Percentiles rank a stretch among this genome's conserved stretches.
phyloP scores from a whole-genome alignment of 2,888 invertebrate genomes.

The Brenthis hecate region DNA sequence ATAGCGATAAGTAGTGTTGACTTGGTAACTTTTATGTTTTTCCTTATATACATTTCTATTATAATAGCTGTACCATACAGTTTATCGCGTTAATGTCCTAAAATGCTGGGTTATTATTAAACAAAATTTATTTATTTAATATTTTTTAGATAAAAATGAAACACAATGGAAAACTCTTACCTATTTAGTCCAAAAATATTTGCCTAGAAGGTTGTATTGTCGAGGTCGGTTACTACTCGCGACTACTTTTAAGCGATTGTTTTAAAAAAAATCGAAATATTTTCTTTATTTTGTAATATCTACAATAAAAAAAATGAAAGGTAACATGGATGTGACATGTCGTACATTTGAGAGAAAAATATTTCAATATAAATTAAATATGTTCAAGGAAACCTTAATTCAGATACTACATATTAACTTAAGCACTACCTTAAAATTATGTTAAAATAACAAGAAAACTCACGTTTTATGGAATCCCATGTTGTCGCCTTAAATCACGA shows the following conservation, averaged over 20 bases:
- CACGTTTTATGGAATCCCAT: slow-evolving; percentile 72
- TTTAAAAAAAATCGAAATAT: slow-evolving; percentile 20
- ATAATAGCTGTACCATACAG: too few species aligned
- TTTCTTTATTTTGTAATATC: not conserved
- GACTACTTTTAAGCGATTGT: slow-evolving; percentile 37
- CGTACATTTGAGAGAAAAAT: too few species aligned
- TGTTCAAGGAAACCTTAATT: not conserved
- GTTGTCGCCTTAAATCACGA: slow-evolving; percentile 53
- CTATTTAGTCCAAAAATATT: slow-evolving; percentile 46
- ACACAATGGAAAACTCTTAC: slow-evolving; percentile 41
- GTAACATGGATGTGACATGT: too few species aligned
- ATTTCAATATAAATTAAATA: too few species aligned
- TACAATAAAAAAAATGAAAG: too few species aligned
- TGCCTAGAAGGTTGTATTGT: slow-evolving; percentile 48
- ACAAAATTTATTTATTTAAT: too few species aligned
- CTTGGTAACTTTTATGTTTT: too few species aligned
- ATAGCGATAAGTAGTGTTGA: too few species aligned
- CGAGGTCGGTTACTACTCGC: slow-evolving; percentile 49
- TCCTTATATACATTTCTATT: too few species aligned
- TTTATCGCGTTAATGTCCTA: too few species aligned
- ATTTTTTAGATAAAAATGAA: too few species aligned
- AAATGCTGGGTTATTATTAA: too few species aligned
- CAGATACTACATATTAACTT: not conserved
- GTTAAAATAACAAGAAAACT: slow-evolving; percentile 48
- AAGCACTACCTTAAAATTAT: slow-evolving; percentile 32